Evolutionary conservation across 2,888 invertebrate genomes (phyloP).

Genomic region (Hololepta plana): DNA sequence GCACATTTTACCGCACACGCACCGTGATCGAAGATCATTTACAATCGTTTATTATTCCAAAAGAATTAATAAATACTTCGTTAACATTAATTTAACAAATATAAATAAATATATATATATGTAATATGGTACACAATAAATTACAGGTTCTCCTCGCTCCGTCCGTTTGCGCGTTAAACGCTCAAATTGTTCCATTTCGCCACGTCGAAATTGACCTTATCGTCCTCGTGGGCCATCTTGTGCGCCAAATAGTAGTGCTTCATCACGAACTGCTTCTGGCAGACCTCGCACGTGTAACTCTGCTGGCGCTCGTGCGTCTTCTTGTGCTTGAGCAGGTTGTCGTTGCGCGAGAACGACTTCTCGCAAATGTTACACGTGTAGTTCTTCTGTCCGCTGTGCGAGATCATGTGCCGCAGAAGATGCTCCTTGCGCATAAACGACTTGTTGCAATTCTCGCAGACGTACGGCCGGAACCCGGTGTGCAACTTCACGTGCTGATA

Average conservation of each 20-base stretch:
- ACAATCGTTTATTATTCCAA: too few relatives aligned
- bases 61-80: too few relatives aligned
- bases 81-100: too few relatives aligned
- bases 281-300: constrained; percentile 43
- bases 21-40: too few relatives aligned
- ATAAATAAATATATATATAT: too few relatives aligned
- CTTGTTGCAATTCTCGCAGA: constrained; percentile 44
- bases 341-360: constrained; percentile 34
- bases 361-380: constrained; percentile 31
- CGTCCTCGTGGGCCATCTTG: constrained; percentile 31
- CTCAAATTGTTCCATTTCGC: too few relatives aligned
- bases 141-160: too few relatives aligned
- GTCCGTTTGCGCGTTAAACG: too few relatives aligned
- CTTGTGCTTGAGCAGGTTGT: constrained; percentile 39
- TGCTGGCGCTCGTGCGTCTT: constrained; percentile 36
- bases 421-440: constrained; percentile 53
- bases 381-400: constrained; percentile 49
- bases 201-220: too few relatives aligned
- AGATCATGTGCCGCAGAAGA: constrained; percentile 42
- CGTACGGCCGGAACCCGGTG: constrained; percentile 46
- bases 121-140: too few relatives aligned
- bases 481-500: constrained; percentile 50
- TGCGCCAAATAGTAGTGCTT: constrained; percentile 49
- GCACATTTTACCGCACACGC: too few relatives aligned
- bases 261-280: constrained; percentile 45